Evolutionary conservation across 2,888 invertebrate genomes (phyloP), one percentile per base, ranked within the genome.

Genomic region (Caenorhabditis sp.): DNA sequence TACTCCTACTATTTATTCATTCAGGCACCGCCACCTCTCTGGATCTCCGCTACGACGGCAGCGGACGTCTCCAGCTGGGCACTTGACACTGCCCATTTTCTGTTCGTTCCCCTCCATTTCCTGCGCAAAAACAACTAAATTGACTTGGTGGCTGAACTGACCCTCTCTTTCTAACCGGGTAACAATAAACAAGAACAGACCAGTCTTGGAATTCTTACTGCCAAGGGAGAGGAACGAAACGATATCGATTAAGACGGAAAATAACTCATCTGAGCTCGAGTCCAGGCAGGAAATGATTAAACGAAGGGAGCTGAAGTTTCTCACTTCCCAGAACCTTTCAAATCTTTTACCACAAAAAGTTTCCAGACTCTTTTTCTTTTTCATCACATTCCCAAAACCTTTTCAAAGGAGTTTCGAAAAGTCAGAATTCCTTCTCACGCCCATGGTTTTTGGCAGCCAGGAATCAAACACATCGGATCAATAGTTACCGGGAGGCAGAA

Each of bases 111-210:
- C 15, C 13, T 15, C 17, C 9, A 22, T 43, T 43, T 43, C 11
- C 24, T 24, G 24, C 24, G 24, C 30, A 48, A 48, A 48, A 48
- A 48, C 48, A 48, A 30, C 27, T 48, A 15, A 48, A 48, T 48
- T 17, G 48, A 48, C 27, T 46, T 13, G 46, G 46, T 27, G 46
- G 15, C 27, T 1, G 48, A 27, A 48, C 30, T 48, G 48, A 48
- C 48, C 48, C 46, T 30, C 30, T 9, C 6, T 9, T 5, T 30
- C 30, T 9, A 13, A 13, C 30, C 7, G n/a, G n/a, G 2, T 15
- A 26, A 2, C 48, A 27, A 48, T 27, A 48, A 48, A 48, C 48
- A 48, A 48, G 6, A n/a, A n/a, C n/a, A n/a, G n/a, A n/a, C n/a
- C n/a, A n/a, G n/a, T n/a, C n/a, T n/a, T n/a, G n/a, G n/a, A n/a